A percentile compares a stretch with the other conserved stretches of the same genome.
Conservation (phyloP, 1,140 invertebrate species). For the Parasteatoda tepidariorum region DNA sequence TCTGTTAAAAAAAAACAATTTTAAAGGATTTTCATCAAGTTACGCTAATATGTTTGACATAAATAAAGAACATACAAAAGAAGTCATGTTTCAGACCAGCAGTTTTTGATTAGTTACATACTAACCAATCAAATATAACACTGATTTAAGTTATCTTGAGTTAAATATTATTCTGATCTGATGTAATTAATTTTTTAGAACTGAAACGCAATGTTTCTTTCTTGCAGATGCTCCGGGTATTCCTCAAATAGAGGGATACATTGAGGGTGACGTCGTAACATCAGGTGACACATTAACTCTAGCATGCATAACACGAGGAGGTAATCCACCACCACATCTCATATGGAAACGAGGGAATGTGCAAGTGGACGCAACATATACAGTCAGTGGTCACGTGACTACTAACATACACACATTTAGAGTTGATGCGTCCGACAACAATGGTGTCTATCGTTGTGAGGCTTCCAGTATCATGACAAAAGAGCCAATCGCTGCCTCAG, state of each 20-base stretch:
- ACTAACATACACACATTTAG: slow-evolving; percentile 87
- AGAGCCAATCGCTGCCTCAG: slow-evolving; percentile 82
- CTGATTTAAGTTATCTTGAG: too few relatives aligned
- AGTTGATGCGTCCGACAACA: slow-evolving; percentile 89
- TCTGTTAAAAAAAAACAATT: too few relatives aligned
- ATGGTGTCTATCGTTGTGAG: slow-evolving; percentile 90
- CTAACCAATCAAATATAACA: too few relatives aligned
- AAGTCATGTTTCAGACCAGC: too few relatives aligned
- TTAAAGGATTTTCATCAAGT: too few relatives aligned
- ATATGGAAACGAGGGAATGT: slow-evolving; percentile 72
- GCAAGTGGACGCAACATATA: slow-evolving; percentile 88
- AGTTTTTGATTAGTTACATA: too few relatives aligned
- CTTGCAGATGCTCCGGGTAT: slow-evolving; percentile 87
- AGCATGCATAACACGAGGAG: slow-evolving; percentile 90
- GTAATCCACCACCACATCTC: slow-evolving; percentile 79
- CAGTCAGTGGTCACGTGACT: slow-evolving; percentile 81
- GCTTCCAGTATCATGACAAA: slow-evolving; percentile 90
- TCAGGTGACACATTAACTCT: slow-evolving; percentile 88
- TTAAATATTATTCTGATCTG: too few relatives aligned
- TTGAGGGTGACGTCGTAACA: slow-evolving; percentile 80
- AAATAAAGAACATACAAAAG: too few relatives aligned
- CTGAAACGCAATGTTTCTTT: slow-evolving; percentile 5
- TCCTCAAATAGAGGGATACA: slow-evolving; percentile 89
- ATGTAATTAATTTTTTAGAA: too few relatives aligned
- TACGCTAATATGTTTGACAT: too few relatives aligned